Base-by-base conservation (phyloP, 2,888 invertebrate genomes). In the Drosophila tripunctata region DNA sequence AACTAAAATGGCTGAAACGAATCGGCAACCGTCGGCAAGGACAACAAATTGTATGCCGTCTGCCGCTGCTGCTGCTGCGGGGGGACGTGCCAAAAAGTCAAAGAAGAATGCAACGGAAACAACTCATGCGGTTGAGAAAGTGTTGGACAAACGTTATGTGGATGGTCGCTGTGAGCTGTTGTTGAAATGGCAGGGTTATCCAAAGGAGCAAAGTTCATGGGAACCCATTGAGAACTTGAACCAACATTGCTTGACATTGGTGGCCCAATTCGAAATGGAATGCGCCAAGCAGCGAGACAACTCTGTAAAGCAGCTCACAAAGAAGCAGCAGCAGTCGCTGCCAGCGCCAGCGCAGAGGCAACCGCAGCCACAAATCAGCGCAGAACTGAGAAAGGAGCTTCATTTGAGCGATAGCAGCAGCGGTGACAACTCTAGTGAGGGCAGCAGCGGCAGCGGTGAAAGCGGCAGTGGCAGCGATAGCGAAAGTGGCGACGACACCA, bases 181-280 rank as follows among this genome's bases (percentile, higher is more conserved):
- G 1, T 3, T 82, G 0, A 70, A 68, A 6, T 81, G 87, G 87
- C 0, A 4, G 0, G 69, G 44, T 1, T 70, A 38, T 14, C 17
- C 67, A 0, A 0, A 10, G 0, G 8, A 38, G 2, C 27, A 66
- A 0, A 66, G 36, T 14, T 66, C 75, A 1, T 82, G 81, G 81
- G 87, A 77, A 36, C 61, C 64, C 5, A 27, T 65, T 8, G 62
- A 67, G 4, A 48, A 60, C 7, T n/a, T 87, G 0, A 35, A 5
- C n/a, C 30, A 27, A 2, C 52, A 61, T 3, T 64, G 62, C 22
- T 14, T 62, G 22, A 4, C 2, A 0, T 19, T 80, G 14, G n/a
- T 80, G 0, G 52, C 56, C 0, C 60, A 75, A 0, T 84, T 44
- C 12, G 67, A 85, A 4, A 45, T 43, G 1, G 10, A 51, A n/a